These are phyloP conservation scores for Sesia apiformis DNA, from an alignment of 2,888 invertebrate species.

Conservation along the genomic window DNA sequence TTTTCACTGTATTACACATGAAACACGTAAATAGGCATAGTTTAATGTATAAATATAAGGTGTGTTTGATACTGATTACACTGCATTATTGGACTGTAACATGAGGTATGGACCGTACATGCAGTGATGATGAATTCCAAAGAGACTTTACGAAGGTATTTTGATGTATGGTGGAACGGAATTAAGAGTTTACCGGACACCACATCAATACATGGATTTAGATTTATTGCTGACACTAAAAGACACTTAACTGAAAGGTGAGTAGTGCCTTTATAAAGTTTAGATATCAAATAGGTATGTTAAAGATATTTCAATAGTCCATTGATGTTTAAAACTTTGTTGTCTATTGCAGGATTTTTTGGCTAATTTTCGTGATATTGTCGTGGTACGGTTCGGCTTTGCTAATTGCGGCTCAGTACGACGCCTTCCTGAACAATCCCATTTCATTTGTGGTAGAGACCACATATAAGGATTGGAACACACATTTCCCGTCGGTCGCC, in stretches of 20 bases:
- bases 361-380: conserved; percentile 73
- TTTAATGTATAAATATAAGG: no score
- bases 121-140: conserved; percentile 24
- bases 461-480: conserved; percentile 83
- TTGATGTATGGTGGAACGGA: conserved; percentile 62
- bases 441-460: conserved; percentile 87
- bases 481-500: conserved; percentile 81
- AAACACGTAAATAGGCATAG: no score
- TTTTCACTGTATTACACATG: no score
- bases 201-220: conserved; percentile 78
- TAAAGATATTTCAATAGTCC: no score
- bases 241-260: conserved; percentile 79
- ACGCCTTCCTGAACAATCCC: conserved; percentile 80
- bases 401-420: conserved; percentile 74
- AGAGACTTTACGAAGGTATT: conserved; percentile 34
- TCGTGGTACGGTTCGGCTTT: conserved; percentile 77
- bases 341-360: conserved; percentile 72
- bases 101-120: not conserved
- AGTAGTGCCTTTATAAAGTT: not conserved
- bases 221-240: conserved; percentile 76
- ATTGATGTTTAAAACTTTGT: not conserved
- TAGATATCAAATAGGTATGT: no score
- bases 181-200: conserved; percentile 61
- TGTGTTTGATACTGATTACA: no score
- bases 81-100: no score